Evolutionary conservation across 2,888 invertebrate species (phyloP).

Genomic region (Lepetodrilus schrolli): DNA sequence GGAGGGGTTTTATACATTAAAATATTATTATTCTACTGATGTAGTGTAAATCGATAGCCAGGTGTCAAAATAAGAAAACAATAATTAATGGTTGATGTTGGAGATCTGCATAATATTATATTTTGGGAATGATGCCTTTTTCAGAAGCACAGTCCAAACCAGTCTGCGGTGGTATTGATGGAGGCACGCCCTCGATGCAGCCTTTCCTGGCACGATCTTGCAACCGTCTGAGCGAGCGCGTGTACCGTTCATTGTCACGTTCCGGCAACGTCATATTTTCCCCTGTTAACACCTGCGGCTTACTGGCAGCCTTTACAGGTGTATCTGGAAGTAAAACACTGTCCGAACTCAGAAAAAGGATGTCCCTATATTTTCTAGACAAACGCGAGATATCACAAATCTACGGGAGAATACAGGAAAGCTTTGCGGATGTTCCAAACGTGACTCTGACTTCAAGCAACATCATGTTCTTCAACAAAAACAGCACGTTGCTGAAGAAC

Average conservation of each 20-base stretch:
- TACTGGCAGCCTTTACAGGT: background rate
- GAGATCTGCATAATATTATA: no score
- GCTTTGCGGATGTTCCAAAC: background rate
- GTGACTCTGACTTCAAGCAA: background rate
- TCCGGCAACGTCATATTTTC: background rate
- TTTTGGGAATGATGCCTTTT: no score
- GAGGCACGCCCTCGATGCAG: no score
- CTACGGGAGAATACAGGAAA: background rate
- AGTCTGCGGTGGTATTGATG: no score
- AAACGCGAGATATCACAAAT: background rate
- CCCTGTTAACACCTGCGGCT: background rate
- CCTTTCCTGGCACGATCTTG: background rate
- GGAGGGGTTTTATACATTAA: no score
- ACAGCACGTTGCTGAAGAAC: background rate
- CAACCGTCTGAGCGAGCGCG: background rate
- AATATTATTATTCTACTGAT: no score
- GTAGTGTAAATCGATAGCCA: no score
- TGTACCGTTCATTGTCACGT: background rate
- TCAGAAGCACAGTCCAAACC: no score
- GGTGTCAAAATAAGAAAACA: no score
- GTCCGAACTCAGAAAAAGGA: background rate
- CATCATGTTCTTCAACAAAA: background rate
- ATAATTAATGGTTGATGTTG: no score
- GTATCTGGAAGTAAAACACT: background rate
- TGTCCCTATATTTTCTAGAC: background rate